Evolutionary conservation across 2,797 vertebrate species (phyloP).

Genomic region (Anabacerthia variegaticeps): DNA sequence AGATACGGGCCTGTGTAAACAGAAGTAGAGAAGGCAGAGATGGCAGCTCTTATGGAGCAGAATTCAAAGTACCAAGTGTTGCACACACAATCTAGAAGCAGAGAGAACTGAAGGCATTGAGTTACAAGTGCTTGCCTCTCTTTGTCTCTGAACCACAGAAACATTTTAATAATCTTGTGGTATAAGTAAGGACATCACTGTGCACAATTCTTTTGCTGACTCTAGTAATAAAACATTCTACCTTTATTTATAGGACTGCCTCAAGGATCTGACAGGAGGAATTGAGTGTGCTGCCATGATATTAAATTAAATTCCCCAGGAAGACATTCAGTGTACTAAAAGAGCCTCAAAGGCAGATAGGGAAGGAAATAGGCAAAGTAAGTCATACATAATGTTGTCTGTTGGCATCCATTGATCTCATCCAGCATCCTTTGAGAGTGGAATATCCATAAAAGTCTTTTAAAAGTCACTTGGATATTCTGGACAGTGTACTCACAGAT

Average conservation of each 20-base stretch:
- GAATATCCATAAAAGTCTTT: constrained; percentile 66
- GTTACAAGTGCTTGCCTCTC: neutral
- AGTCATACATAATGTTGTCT: constrained; percentile 66
- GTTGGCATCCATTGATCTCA: constrained; percentile 55
- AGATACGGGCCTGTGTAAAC: neutral
- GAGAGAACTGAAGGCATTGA: neutral
- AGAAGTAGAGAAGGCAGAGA: neutral
- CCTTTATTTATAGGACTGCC: constrained; percentile 77
- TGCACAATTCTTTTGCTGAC: constrained; percentile 66
- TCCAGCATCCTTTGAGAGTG: constrained; percentile 58
- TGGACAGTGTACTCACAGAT: neutral
- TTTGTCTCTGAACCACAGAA: constrained; percentile 1
- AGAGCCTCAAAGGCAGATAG: constrained; percentile 67
- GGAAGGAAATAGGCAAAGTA: constrained; percentile 70
- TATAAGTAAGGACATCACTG: constrained; percentile 55
- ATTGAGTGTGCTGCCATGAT: constrained; percentile 74
- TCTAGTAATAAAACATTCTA: constrained; percentile 66
- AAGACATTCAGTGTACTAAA: constrained; percentile 69
- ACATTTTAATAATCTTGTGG: constrained; percentile 27
- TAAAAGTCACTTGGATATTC: constrained; percentile 57
- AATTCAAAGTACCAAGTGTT: neutral
- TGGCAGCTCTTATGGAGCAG: neutral
- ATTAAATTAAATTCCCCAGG: constrained; percentile 77
- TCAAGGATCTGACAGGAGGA: constrained; percentile 74
- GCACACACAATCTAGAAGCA: neutral